Evolutionary conservation across 2,797 vertebrate genomes (phyloP).

Genomic region (Chaetodon trifasciatus): DNA sequence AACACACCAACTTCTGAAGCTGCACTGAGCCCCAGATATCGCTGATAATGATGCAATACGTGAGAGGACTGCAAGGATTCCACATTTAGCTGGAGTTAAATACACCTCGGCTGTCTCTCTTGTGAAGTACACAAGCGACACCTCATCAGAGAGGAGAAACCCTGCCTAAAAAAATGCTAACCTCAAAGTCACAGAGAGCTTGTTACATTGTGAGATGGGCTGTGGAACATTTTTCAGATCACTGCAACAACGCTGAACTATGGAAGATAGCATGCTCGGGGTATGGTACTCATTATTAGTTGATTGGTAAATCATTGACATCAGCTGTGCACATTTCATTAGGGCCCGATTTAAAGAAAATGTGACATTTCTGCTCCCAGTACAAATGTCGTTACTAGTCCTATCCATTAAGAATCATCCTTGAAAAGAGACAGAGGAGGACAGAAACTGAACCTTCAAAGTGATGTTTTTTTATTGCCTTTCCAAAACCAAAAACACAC

Average conservation of each 20-base stretch:
- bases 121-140: neutral
- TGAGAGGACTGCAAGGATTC: conserved; percentile 26
- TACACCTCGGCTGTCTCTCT: conserved; percentile 19
- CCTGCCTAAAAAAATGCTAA: neutral
- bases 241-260: neutral
- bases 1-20: conserved; percentile 32
- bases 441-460: too few species aligned
- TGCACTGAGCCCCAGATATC: neutral
- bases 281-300: neutral
- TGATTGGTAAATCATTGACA: neutral
- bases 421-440: too few species aligned
- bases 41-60: conserved; percentile 34
- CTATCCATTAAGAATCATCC: too few species aligned
- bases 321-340: neutral
- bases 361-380: neutral
- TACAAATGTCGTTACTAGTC: neutral
- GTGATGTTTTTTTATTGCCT: too few species aligned
- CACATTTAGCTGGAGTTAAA: conserved; percentile 50
- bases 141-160: neutral
- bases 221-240: neutral
- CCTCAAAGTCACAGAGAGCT: neutral
- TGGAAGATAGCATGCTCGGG: neutral
- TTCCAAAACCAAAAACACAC: too few species aligned
- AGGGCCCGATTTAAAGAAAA: too few species aligned
- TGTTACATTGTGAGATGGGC: neutral